Evolutionary conservation across 1,140 invertebrate species (phyloP).

Genomic region (Hyles vespertilio): DNA sequence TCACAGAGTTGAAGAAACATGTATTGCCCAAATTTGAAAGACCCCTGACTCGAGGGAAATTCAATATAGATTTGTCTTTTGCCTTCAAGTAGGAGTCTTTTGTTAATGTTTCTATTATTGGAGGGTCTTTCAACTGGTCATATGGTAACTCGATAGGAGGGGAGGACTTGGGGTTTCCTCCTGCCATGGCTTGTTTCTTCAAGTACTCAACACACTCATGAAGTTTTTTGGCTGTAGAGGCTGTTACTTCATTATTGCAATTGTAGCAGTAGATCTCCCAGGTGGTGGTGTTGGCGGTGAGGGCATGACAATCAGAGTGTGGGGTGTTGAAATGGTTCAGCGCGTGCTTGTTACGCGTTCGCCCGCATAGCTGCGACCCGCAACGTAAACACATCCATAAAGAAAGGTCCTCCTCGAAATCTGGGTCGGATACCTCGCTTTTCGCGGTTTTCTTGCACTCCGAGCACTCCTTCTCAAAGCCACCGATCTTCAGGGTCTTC

Average conservation of each 20-base stretch:
- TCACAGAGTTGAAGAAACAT: conserved; percentile 97
- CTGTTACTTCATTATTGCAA: conserved; percentile 79
- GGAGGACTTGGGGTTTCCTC: conserved; percentile 39
- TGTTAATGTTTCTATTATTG: conserved; percentile 45
- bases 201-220: conserved; percentile 80
- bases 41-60: conserved; percentile 79
- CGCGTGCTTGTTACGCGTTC: conserved; percentile 83
- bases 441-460: conserved; percentile 76
- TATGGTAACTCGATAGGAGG: conserved; percentile 53
- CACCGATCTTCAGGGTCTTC: conserved; percentile 77
- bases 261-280: conserved; percentile 87
- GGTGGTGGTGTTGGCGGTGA: conserved; percentile 83
- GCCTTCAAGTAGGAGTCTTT: conserved; percentile 46
- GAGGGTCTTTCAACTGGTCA: conserved; percentile 40
- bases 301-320: conserved; percentile 84
- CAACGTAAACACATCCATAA: conserved; percentile 84
- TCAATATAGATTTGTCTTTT: conserved; percentile 55
- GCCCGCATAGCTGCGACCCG: conserved; percentile 86
- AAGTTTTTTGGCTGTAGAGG: conserved; percentile 78
- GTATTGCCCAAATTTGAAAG: conserved; percentile 94
- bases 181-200: conserved; percentile 70
- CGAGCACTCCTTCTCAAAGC: conserved; percentile 78
- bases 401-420: conserved; percentile 78
- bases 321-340: conserved; percentile 85
- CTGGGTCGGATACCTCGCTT: conserved; percentile 52